Base-by-base conservation (phyloP, 2,888 invertebrate species). In the Leistus spinibarbis region DNA sequence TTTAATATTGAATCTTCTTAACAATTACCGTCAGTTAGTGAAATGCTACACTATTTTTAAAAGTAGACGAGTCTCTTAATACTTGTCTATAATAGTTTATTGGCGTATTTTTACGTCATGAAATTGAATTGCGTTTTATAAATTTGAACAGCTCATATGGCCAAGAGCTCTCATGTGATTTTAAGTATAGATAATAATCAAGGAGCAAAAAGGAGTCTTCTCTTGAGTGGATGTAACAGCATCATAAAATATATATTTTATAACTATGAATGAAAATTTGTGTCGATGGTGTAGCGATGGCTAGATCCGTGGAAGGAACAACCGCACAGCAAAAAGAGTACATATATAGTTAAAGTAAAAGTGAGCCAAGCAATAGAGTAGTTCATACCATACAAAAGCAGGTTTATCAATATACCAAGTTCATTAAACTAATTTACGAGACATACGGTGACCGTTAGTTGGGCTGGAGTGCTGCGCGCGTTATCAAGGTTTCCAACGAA, bases 401-500 rank as follows among this genome's bases (percentile, higher is more conserved):
- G 77, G 78, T 79, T 79, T 79, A 79, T 79, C 79, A 78, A 76
- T 79, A 40, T 40, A 78, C 78, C 79, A 79, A 79, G 79, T 79
- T 79, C 79, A 78, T 79, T 79, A 79, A 78, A 77, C 79, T 79
- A 79, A 79, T 79, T 79, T 79, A 79, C 78, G 76, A 73, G 76
- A 75, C 77, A 74, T 16, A 62, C 60, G 54, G 74, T 68, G 74
- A 74, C 74, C 74, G 74, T 74, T 74, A 74, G 74, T 60, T 40
- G 40, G 40, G 13, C 40, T 40, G 24, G 24, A 24, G 3, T 24
- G n/a, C 24, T 57, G 67, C 23, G 20, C 68, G 67, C 40, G 74
- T 74, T 74, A 74, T 74, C 74, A 74, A 74, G 74, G 74, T 68
- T 68, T 67, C 74, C 24, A 64, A 64, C 64, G 10, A 24, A 64